Evolutionary conservation across 2,797 vertebrate species (phyloP).

Genomic region (Botia kubotai): DNA sequence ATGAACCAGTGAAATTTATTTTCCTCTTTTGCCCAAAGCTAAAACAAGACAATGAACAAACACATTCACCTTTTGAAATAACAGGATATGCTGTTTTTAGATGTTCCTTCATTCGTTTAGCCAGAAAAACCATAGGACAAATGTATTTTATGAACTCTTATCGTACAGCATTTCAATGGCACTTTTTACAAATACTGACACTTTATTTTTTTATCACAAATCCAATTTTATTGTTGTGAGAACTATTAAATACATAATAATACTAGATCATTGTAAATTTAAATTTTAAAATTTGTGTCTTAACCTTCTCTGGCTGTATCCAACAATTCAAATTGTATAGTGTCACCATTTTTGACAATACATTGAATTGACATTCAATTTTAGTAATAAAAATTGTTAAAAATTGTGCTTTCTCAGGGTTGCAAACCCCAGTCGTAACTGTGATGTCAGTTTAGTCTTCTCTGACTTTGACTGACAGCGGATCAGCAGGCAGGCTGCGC

Average conservation of each 20-base stretch:
- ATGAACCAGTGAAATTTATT: conserved; percentile 28
- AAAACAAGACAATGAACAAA: conserved; percentile 41
- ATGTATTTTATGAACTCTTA: background rate
- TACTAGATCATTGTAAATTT: too few relatives aligned
- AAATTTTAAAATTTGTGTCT: background rate
- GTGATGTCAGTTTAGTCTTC: background rate
- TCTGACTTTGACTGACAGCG: background rate
- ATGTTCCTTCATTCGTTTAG: background rate
- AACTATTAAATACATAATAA: background rate
- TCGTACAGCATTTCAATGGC: background rate
- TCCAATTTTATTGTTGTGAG: background rate
- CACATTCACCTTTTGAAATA: conserved; percentile 3
- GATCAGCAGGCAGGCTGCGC: conserved; percentile 1
- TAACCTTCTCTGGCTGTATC: background rate
- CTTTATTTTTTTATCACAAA: background rate
- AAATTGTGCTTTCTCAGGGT: background rate
- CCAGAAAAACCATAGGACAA: background rate
- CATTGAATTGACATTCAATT: background rate
- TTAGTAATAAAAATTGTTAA: too few relatives aligned
- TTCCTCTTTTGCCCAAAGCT: conserved; percentile 39
- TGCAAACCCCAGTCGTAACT: background rate
- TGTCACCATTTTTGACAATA: background rate
- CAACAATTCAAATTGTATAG: background rate
- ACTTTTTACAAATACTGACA: background rate
- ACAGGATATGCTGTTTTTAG: conserved; percentile 2